These are phyloP conservation scores for Chelon labrosus DNA, from an alignment of 2,797 vertebrate genomes.

Conservation along the genomic window DNA sequence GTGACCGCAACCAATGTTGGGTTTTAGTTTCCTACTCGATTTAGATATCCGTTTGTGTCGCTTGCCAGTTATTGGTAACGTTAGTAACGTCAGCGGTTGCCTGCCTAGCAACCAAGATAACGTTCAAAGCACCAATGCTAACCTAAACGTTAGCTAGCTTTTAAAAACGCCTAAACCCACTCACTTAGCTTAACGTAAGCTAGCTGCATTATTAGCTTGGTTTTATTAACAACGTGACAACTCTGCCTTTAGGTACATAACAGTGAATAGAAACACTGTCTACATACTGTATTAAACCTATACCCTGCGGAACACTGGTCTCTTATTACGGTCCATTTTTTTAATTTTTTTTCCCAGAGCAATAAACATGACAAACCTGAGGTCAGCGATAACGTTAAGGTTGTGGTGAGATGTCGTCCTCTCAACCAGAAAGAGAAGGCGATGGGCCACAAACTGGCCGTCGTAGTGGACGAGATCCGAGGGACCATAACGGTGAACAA, in stretches of 20 bases:
- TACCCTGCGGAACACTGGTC: background rate
- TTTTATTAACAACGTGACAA: background rate
- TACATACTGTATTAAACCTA: too few relatives aligned
- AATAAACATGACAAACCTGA: constrained; percentile 92
- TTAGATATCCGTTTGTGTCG: background rate
- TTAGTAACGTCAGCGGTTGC: background rate
- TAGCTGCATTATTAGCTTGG: background rate
- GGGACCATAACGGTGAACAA: constrained; percentile 97
- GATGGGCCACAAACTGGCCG: constrained; percentile 91
- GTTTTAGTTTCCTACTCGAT: background rate
- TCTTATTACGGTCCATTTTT: background rate
- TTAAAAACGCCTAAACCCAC: background rate
- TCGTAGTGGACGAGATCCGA: constrained; percentile 94
- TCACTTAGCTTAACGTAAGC: background rate
- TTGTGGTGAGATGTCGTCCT: constrained; percentile 97
- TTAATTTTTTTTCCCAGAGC: constrained; percentile 74
- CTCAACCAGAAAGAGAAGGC: constrained; percentile 95
- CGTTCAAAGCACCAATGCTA: background rate
- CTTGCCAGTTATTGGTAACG: background rate
- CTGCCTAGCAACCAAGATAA: constrained; percentile 41
- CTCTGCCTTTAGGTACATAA: too few relatives aligned
- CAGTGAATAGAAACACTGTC: background rate
- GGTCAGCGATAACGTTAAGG: constrained; percentile 96
- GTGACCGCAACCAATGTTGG: too few relatives aligned
- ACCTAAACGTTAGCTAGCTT: constrained; percentile 7